Percentiles rank a stretch among this genome's conserved stretches.
Conservation (phyloP, 1,140 invertebrate genomes). For the Drosophila carrolli region DNA sequence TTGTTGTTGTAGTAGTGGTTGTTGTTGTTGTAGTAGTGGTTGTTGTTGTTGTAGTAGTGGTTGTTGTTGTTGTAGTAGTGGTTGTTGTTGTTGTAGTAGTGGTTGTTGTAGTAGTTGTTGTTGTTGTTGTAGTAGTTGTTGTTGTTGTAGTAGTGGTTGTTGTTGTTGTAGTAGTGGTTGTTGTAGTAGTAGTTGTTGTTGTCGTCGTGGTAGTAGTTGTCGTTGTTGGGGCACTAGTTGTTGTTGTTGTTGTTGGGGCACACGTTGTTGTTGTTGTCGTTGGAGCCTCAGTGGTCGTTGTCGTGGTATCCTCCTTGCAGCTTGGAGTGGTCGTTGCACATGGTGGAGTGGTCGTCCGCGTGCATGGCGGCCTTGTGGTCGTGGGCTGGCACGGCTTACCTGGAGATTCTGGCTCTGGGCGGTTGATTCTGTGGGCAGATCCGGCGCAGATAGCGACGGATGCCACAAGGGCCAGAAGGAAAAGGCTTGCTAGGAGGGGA, state of each 20-base stretch:
- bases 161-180: not conserved
- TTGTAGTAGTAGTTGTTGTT: not conserved
- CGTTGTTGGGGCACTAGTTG: not conserved
- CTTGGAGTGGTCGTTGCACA: not conserved
- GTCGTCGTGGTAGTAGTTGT: slow-evolving; percentile 6
- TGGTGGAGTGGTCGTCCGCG: slow-evolving; percentile 27
- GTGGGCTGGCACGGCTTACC: slow-evolving; percentile 18
- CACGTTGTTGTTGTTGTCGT: slow-evolving; percentile 1
- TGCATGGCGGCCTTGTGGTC: slow-evolving; percentile 18
- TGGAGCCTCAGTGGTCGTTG: slow-evolving; percentile 3
- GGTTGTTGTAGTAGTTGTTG: slow-evolving; percentile 4
- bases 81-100: not conserved
- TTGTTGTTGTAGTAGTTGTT: not conserved
- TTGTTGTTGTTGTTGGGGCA: slow-evolving; percentile 1
- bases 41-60: not conserved
- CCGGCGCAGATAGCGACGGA: slow-evolving; percentile 19
- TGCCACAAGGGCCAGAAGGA: slow-evolving; percentile 50
- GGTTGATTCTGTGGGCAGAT: slow-evolving; percentile 17
- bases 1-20: not conserved
- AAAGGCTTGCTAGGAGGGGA: slow-evolving; percentile 38
- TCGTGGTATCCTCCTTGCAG: not conserved
- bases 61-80: not conserved
- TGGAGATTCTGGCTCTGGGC: slow-evolving; percentile 2
- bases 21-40: not conserved
- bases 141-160: not conserved